Percentiles rank a stretch among this genome's conserved stretches.
Conservation (phyloP, 53 echinoderm and acorn worm genomes). For the Temnopleurus reevesii region DNA sequence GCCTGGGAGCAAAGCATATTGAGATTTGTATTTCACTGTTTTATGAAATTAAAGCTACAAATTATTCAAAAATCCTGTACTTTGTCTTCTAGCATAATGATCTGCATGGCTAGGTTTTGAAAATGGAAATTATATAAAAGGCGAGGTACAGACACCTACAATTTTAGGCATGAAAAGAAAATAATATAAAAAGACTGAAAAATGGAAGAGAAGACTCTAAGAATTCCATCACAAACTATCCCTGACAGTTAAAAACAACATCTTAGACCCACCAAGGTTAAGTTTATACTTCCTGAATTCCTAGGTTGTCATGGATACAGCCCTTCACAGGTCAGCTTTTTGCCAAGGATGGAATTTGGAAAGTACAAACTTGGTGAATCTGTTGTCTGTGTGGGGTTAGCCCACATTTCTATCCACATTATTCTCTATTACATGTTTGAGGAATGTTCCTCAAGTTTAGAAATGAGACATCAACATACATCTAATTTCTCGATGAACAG, state of each 20-base stretch:
- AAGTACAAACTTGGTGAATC: conserved; percentile 13
- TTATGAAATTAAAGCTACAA: too few relatives aligned
- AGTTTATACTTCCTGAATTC: conserved; percentile 47
- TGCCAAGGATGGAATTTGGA: not conserved
- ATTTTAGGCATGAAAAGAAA: not conserved
- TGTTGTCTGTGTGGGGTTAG: not conserved
- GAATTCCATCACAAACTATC: not conserved
- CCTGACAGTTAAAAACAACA: not conserved
- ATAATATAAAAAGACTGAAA: not conserved
- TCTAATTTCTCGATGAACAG: not conserved
- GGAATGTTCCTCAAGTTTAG: not conserved
- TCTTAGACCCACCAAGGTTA: conserved; percentile 24
- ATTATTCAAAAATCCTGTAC: too few relatives aligned
- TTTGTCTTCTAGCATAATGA: too few relatives aligned
- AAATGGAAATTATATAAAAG: too few relatives aligned
- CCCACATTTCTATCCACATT: not conserved
- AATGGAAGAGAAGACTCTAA: not conserved
- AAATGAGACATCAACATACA: conserved; percentile 20
- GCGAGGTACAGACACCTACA: too few relatives aligned
- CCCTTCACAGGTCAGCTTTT: conserved; percentile 13
- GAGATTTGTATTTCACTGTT: too few relatives aligned
- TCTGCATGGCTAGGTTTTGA: too few relatives aligned
- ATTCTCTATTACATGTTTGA: not conserved
- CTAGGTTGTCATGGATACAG: conserved; percentile 17
- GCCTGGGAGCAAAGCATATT: too few relatives aligned